A percentile compares a stretch with the other conserved stretches of the same genome.
These are phyloP conservation scores for Hirtodrosophila trivittata DNA, from an alignment of 2,888 invertebrate species.

Conservation along the genomic window DNA sequence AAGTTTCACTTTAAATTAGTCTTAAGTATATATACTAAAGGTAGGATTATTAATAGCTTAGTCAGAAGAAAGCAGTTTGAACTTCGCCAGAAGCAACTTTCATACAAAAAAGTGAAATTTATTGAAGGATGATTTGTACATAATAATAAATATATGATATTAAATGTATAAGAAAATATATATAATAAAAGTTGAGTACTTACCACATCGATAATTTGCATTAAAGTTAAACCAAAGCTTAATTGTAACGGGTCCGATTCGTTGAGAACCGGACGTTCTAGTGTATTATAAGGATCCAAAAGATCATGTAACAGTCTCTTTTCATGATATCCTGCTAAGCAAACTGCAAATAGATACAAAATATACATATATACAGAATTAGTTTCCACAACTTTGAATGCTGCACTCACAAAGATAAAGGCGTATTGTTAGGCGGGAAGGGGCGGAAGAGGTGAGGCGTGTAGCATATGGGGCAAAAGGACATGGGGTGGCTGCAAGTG, in stretches of 20 bases:
- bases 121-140: too few species aligned
- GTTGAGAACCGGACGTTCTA: constrained; percentile 97
- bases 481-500: constrained; percentile 49
- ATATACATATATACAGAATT: constrained; percentile 29
- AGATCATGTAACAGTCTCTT: constrained; percentile 95
- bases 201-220: constrained; percentile 99
- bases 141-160: too few species aligned
- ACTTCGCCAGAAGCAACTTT: too few species aligned
- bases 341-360: constrained; percentile 80
- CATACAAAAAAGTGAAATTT: too few species aligned
- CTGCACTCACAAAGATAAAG: too few species aligned
- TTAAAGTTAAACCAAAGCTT: constrained; percentile 97
- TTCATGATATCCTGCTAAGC: constrained; percentile 93
- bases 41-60: too few species aligned
- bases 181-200: constrained; percentile 83
- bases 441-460: too few species aligned
- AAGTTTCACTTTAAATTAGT: constrained; percentile 28
- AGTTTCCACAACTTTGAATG: constrained; percentile 30
- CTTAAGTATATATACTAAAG: too few species aligned
- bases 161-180: constrained; percentile 8
- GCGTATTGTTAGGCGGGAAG: too few species aligned
- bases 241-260: constrained; percentile 97
- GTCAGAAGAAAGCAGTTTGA: too few species aligned
- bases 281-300: constrained; percentile 95
- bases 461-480: too few species aligned